These are phyloP conservation scores for Cinclus mexicanus DNA, from an alignment of 2,113 vertebrate species.

Conservation along the genomic window DNA sequence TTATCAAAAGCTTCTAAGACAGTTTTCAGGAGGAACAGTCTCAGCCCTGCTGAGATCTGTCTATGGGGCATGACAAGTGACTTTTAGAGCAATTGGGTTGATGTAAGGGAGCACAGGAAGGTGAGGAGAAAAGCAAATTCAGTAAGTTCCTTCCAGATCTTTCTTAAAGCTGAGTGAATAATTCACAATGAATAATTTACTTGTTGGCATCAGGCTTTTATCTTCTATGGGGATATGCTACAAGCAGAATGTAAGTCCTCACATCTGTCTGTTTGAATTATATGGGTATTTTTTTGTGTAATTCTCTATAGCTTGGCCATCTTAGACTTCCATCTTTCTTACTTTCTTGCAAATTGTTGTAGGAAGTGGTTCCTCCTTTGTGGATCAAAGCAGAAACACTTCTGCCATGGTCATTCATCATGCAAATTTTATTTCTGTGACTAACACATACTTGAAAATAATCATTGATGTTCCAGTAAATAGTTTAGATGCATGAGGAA, in stretches of 20 bases:
- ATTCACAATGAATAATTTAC: conserved; percentile 34
- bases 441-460: background rate
- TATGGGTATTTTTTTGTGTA: background rate
- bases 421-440: background rate
- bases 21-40: background rate
- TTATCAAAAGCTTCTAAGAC: background rate
- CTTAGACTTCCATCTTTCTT: background rate
- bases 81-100: background rate
- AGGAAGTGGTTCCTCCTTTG: background rate
- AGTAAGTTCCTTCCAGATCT: background rate
- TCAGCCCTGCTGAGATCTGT: background rate
- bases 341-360: background rate
- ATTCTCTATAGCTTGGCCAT: background rate
- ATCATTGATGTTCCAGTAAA: background rate
- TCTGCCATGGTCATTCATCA: background rate
- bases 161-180: background rate
- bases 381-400: background rate
- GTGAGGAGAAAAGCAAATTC: background rate
- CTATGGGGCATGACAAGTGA: background rate
- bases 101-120: background rate
- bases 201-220: conserved; percentile 24
- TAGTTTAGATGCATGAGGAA: background rate
- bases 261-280: conserved; percentile 1
- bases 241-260: background rate
- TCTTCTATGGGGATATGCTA: background rate